phyloP scores from a whole-genome alignment of 2,888 invertebrate species.

The Miltochrista miniata region DNA sequence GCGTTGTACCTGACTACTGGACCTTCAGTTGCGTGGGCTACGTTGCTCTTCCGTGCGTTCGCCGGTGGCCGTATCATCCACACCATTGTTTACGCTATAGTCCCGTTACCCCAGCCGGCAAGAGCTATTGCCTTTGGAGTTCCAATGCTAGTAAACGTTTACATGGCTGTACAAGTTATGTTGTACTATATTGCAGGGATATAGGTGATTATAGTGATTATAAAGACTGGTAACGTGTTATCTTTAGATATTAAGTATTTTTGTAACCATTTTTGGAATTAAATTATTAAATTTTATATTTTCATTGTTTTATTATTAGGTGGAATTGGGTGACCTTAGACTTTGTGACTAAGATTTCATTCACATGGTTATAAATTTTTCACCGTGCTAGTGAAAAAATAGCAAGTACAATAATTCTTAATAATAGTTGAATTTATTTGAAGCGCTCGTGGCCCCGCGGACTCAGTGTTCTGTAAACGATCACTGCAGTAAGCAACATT shows the following conservation, averaged over 20 bases:
- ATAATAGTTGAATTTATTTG: too few species aligned
- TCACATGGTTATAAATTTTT: too few species aligned
- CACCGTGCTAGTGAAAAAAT: too few species aligned
- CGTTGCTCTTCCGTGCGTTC: conserved; percentile 74
- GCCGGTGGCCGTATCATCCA: conserved; percentile 83
- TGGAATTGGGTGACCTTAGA: too few species aligned
- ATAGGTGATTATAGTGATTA: neutral
- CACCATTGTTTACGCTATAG: conserved; percentile 85
- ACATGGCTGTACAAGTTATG: conserved; percentile 65
- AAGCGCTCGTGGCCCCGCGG: too few species aligned
- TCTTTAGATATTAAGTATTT: neutral
- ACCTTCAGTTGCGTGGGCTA: conserved; percentile 71
- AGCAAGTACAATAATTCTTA: too few species aligned
- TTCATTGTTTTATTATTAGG: neutral
- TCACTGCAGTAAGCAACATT: too few species aligned
- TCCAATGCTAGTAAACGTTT: conserved; percentile 54
- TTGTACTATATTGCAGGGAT: conserved; percentile 49
- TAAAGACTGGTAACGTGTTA: neutral
- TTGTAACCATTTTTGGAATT: neutral
- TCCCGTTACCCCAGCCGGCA: conserved; percentile 84
- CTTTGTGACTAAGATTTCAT: too few species aligned
- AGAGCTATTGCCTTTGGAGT: conserved; percentile 60
- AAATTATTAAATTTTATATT: neutral
- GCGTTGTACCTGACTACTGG: conserved; percentile 84
- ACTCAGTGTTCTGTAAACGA: too few species aligned